Evolutionary conservation across 2,113 vertebrate species (phyloP), one percentile per base, ranked within the genome.

Genomic region (Paraplagusia blochii): DNA sequence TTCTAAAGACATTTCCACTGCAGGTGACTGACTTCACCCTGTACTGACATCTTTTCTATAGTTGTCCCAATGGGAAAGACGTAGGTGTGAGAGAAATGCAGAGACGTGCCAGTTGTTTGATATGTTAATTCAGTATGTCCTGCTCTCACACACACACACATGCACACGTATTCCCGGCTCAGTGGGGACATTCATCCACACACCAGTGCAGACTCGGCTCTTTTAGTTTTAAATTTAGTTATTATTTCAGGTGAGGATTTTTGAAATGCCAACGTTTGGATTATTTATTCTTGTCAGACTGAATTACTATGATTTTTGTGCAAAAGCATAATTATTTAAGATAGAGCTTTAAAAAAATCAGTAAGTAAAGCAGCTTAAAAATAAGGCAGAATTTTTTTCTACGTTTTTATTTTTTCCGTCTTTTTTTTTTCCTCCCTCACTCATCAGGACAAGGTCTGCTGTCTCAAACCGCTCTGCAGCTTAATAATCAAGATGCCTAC

Each of bases 401-500:
- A 12, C 12, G 36, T 46, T 45, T 19, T 1, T 17, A 5, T 9
- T 5, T 15, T 50, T 40, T n/a, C 11, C 6, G 56, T 35, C 12
- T 11, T 19, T 83, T 45, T 55, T 35, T 22, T 63, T 10, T 38
- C 6, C 34, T 45, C 44, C 16, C 39, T 55, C 36, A 10, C 9
- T 44, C 58, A 40, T 47, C 89, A 99, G 97, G 95, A 83, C 94
- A 95, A 89, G 94, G 93, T 83, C 93, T 98, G 74, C 92, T 98
- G 56, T 98, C 97, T 82, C 97, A 99, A 91, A 99, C 94, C 71
- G 89, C 93, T 62, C 89, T 98, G 83, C 96, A 98, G 90, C 94
- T 98, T 82, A 97, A 92, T 92, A 98, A 94, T 85, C 93, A 95
- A 60, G 97, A 98, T 87, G 94, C 94, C 76, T 99, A 96, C 90